phyloP scores from a whole-genome alignment of 1,140 invertebrate genomes.

The Lordiphosa clarofinis region DNA sequence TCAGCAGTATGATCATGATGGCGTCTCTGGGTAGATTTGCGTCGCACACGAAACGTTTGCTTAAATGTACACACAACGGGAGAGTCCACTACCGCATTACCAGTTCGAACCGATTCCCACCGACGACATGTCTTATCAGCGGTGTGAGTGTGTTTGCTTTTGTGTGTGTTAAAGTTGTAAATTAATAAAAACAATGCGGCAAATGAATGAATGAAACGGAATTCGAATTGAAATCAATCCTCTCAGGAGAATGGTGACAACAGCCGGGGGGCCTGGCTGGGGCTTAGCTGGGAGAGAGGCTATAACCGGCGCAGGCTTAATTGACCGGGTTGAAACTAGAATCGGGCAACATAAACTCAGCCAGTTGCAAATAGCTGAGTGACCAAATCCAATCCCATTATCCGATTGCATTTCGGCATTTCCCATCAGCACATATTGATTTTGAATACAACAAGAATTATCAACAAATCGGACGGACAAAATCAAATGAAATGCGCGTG shows the following conservation, averaged over 20 bases:
- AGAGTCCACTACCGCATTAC: conserved; percentile 20
- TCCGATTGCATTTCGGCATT: no score
- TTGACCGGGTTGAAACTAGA: no score
- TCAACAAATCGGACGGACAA: not conserved
- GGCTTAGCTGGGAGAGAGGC: no score
- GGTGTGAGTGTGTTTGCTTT: conserved; percentile 24
- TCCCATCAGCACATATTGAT: no score
- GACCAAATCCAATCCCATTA: no score
- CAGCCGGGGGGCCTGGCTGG: no score
- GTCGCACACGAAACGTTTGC: conserved; percentile 57
- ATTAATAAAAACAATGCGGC: conserved; percentile 63
- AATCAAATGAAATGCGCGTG: conserved; percentile 51
- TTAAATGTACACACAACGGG: conserved; percentile 30
- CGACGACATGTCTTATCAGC: conserved; percentile 20
- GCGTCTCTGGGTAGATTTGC: conserved; percentile 57
- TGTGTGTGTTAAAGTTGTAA: conserved; percentile 63
- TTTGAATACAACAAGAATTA: no score
- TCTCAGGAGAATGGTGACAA: not conserved
- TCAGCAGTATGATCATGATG: not conserved
- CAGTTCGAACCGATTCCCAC: conserved; percentile 66
- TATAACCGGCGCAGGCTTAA: no score
- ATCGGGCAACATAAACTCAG: no score
- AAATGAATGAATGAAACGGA: conserved; percentile 67
- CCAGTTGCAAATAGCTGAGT: no score
- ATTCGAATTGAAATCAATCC: conserved; percentile 73